These are phyloP conservation scores for Spialia ferax DNA, from an alignment of 2,888 invertebrate species.

Conservation along the genomic window DNA sequence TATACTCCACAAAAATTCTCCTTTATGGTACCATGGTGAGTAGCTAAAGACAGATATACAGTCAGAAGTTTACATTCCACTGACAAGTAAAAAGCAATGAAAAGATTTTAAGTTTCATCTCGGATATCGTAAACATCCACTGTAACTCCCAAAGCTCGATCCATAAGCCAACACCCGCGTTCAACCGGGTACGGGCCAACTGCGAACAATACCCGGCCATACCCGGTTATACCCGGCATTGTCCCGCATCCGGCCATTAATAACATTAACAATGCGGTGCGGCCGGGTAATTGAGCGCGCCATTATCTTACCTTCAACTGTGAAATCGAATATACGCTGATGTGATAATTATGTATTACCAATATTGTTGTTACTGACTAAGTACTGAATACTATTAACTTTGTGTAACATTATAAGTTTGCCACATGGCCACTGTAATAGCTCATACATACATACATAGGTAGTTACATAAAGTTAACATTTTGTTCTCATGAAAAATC, in stretches of 20 bases:
- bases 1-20: slow-evolving; percentile 53
- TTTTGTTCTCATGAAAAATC: too few species aligned
- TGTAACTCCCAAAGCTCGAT: slow-evolving; percentile 23
- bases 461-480: too few species aligned
- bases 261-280: slow-evolving; percentile 71
- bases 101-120: background rate
- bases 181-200: slow-evolving; percentile 16
- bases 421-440: too few species aligned
- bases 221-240: slow-evolving; percentile 50
- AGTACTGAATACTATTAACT: background rate
- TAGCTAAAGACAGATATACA: too few species aligned
- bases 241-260: slow-evolving; percentile 71
- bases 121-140: background rate
- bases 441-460: too few species aligned
- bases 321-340: slow-evolving; percentile 61
- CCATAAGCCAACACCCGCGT: slow-evolving; percentile 21
- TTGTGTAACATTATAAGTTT: too few species aligned
- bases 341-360: slow-evolving; percentile 2
- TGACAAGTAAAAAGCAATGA: too few species aligned
- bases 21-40: too few species aligned
- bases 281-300: slow-evolving; percentile 63
- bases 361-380: background rate
- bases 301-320: slow-evolving; percentile 61
- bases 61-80: too few species aligned
- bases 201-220: slow-evolving; percentile 51